Base-by-base conservation (phyloP, 2,888 invertebrate species). In the Bellardia bayeri region DNA sequence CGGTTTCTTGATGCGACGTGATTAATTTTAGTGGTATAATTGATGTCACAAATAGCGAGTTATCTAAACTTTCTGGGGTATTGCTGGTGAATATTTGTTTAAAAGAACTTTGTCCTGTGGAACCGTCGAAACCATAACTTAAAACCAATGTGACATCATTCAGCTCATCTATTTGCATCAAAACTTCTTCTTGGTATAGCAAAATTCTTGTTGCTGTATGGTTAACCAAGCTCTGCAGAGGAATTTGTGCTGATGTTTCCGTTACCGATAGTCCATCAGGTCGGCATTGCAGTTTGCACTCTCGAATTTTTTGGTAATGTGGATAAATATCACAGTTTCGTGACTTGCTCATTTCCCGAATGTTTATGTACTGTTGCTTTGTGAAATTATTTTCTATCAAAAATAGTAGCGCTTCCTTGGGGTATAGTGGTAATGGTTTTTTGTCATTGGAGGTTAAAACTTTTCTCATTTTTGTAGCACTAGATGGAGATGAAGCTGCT, bases 21-120 rank as follows among this genome's bases (percentile, higher is more conserved):
- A 75, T 14, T 68, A 82, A 5, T 75, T 82, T 68, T 6, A 82
- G 14, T 58, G 68, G 82, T 58, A 75, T 82, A 56, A 81, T 13
- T 16, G 72, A 58, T 0, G 72, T 63, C 1, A 63, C 63, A 40
- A 40, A 63, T 0, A 63, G n/a, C 8, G 63, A 63, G 3, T 42
- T 16, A 42, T 66, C 30, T n/a, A n/a, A n/a, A n/a, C n/a, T n/a
- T n/a, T n/a, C n/a, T n/a, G 63, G 51, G 37, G 30, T 37, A 63
- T 76, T 16, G 64, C 30, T 63, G 13, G 56, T 56, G 56, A 13
- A 71, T 56, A 71, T 71, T 71, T 71, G 71, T 9, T 71, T 56
- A 40, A 54, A 71, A 2, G 40, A 54, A 71, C 45, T 45, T 66
- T 69, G 68, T 33, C 42, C 16, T 42, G 45, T 45, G 66, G 42